These are phyloP conservation scores for Neoascia interrupta DNA, from an alignment of 2,888 invertebrate species.

Conservation along the genomic window DNA sequence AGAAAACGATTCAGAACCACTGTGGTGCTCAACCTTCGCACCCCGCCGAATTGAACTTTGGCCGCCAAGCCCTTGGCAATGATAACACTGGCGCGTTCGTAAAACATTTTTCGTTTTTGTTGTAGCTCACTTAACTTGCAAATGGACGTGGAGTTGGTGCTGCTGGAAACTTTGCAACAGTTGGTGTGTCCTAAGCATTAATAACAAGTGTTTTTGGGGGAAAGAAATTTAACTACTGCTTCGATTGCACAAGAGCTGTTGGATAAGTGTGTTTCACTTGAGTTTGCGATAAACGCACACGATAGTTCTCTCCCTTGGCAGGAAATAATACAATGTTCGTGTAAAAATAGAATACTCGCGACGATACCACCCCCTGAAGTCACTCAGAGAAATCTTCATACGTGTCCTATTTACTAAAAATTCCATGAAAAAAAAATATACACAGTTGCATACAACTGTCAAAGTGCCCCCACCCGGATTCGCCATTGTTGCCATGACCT, in stretches of 20 bases:
- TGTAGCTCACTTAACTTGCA: background rate
- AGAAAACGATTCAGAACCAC: conserved; percentile 51
- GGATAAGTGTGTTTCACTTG: too few species aligned
- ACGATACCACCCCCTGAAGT: too few species aligned
- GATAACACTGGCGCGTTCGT: conserved; percentile 14
- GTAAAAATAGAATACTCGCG: conserved; percentile 7
- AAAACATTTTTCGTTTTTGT: conserved; percentile 17
- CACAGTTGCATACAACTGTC: conserved; percentile 6
- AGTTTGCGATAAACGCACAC: too few species aligned
- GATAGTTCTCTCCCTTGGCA: too few species aligned
- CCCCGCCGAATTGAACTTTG: conserved; percentile 27
- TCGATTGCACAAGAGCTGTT: too few species aligned
- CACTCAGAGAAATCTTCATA: background rate
- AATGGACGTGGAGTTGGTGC: too few species aligned
- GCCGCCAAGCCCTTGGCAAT: conserved; percentile 34
- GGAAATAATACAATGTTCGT: too few species aligned
- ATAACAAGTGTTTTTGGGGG: too few species aligned
- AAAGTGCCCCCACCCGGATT: background rate
- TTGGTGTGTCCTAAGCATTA: too few species aligned
- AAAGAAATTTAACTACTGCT: too few species aligned
- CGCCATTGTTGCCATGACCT: conserved; percentile 4
- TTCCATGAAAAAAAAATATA: background rate
- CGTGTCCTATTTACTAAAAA: conserved; percentile 8
- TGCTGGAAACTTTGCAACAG: too few species aligned
- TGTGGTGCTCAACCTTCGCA: conserved; percentile 23